These are phyloP conservation scores for Rachycentron canadum DNA, from an alignment of 2,797 vertebrate genomes.

Conservation along the genomic window DNA sequence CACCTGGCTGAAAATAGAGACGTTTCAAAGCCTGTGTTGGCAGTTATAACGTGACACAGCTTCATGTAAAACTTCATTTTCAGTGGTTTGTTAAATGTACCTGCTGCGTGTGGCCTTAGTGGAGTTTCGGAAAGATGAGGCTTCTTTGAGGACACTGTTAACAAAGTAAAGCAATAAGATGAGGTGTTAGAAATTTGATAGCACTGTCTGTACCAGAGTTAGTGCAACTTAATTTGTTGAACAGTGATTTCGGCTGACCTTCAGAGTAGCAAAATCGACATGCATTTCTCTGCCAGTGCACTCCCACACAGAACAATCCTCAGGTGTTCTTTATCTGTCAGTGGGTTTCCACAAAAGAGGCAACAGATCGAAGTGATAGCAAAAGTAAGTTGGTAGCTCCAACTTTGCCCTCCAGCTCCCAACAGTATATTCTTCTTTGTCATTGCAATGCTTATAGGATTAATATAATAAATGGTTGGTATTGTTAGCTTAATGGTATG, in stretches of 20 bases:
- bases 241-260: background rate
- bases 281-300: background rate
- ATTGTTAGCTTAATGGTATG: background rate
- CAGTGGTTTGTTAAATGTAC: background rate
- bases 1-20: slow-evolving; percentile 21
- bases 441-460: background rate
- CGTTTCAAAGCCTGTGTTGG: slow-evolving; percentile 8
- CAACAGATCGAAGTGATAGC: background rate
- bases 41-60: slow-evolving; percentile 11
- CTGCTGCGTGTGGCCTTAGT: background rate
- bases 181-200: background rate
- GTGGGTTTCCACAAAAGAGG: slow-evolving; percentile 1
- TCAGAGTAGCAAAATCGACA: background rate
- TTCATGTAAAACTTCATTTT: background rate
- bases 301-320: background rate
- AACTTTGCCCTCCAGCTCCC: background rate
- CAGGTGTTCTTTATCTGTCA: background rate
- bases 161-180: background rate
- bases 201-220: background rate
- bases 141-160: background rate
- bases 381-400: background rate
- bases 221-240: background rate
- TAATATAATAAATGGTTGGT: background rate
- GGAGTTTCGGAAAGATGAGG: background rate
- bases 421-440: background rate